Percentiles rank a stretch among this genome's conserved stretches.
Evolutionary conservation across 2,888 invertebrate species (phyloP).

Genomic region (Cosmia trapezina): DNA sequence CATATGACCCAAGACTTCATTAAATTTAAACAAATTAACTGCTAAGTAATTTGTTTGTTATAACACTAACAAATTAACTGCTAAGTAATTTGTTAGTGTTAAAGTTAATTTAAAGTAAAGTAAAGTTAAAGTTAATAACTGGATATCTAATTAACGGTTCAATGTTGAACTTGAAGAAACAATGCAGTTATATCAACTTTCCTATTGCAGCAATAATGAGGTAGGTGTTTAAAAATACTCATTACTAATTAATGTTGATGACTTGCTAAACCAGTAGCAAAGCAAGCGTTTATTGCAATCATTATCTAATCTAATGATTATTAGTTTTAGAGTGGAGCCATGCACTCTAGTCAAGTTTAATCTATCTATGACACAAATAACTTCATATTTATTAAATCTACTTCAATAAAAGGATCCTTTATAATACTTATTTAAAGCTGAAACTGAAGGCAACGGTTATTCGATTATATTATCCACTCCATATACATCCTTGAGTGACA

Average conservation of each 20-base stretch:
- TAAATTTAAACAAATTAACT: constrained; percentile 12
- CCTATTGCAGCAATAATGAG: constrained; percentile 31
- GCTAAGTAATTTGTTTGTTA: neutral
- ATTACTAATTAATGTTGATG: constrained; percentile 57
- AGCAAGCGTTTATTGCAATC: constrained; percentile 60
- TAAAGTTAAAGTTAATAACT: neutral
- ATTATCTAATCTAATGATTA: constrained; percentile 76
- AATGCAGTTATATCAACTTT: constrained; percentile 32
- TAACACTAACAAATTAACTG: constrained; percentile 7
- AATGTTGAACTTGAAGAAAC: constrained; percentile 16
- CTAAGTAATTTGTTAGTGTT: neutral
- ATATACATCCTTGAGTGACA: constrained; percentile 78
- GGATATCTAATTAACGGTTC: constrained; percentile 13
- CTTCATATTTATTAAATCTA: constrained; percentile 37
- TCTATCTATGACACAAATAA: constrained; percentile 62
- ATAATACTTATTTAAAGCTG: constrained; percentile 37
- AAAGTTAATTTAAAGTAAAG: no score
- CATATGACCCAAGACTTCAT: neutral
- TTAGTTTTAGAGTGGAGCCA: constrained; percentile 63
- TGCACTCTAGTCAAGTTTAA: constrained; percentile 55
- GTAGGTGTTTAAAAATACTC: constrained; percentile 43
- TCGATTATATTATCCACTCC: constrained; percentile 73
- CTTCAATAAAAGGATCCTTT: constrained; percentile 35
- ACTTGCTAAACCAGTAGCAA: constrained; percentile 70
- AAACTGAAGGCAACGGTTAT: constrained; percentile 52